Evolutionary conservation across 1,140 invertebrate species (phyloP).

Genomic region (Polyergus mexicanus): DNA sequence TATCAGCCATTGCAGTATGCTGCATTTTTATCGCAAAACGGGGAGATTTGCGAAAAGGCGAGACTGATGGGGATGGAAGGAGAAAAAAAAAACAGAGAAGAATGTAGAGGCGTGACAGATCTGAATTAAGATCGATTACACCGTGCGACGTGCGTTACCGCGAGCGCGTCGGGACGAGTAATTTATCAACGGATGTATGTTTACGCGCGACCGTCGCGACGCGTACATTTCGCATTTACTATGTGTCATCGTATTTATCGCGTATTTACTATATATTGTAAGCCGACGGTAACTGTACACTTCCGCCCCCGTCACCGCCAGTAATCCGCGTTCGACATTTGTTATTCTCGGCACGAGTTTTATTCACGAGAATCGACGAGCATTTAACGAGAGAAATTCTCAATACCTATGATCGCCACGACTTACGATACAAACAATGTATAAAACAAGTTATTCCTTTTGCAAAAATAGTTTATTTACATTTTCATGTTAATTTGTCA

Average conservation of each 20-base stretch:
- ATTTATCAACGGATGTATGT: slow-evolving; percentile 49
- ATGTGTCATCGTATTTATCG: slow-evolving; percentile 53
- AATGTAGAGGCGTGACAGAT: slow-evolving; percentile 38
- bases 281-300: slow-evolving; percentile 29
- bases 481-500: neutral
- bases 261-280: slow-evolving; percentile 39
- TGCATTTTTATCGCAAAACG: slow-evolving; percentile 71
- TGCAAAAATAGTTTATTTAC: neutral
- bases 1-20: slow-evolving; percentile 71
- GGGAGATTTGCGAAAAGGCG: slow-evolving; percentile 46
- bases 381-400: slow-evolving; percentile 11
- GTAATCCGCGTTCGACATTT: slow-evolving; percentile 45
- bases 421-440: neutral
- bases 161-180: slow-evolving; percentile 23
- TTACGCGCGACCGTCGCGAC: slow-evolving; percentile 24
- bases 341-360: slow-evolving; percentile 32
- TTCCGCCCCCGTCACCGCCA: neutral
- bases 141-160: slow-evolving; percentile 11
- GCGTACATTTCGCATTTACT: slow-evolving; percentile 46
- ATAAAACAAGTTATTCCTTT: neutral
- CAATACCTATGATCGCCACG: neutral
- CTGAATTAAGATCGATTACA: slow-evolving; percentile 75
- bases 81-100: too few species aligned
- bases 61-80: too few species aligned
- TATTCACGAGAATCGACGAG: neutral